Conservation (phyloP, 2,113 vertebrate genomes). For the Istiophorus platypterus region DNA sequence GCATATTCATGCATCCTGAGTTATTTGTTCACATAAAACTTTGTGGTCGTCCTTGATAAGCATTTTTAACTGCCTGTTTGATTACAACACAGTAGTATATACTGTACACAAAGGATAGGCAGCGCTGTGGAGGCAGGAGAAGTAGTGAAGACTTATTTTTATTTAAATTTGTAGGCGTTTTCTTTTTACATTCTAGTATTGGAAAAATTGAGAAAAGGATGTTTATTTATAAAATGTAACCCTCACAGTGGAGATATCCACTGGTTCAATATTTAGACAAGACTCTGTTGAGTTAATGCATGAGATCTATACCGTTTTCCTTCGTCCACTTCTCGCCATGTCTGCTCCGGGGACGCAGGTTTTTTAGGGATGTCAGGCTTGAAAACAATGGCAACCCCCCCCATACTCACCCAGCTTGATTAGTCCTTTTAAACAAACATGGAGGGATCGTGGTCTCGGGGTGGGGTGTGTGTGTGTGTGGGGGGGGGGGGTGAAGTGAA, state of each 20-base stretch:
- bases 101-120: constrained; percentile 14
- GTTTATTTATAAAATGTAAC: background rate
- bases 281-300: constrained; percentile 1
- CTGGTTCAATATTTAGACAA: background rate
- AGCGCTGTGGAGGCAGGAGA: background rate
- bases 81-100: constrained; percentile 44
- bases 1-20: constrained; percentile 73
- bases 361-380: background rate
- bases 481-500: background rate
- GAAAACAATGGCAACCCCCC: constrained; percentile 10
- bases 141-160: background rate
- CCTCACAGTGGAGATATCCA: constrained; percentile 5
- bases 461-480: no score
- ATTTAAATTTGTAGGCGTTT: constrained; percentile 17
- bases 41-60: constrained; percentile 75
- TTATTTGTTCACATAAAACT: constrained; percentile 76
- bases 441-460: constrained; percentile 15
- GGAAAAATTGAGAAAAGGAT: background rate
- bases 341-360: constrained; percentile 12
- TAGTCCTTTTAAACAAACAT: constrained; percentile 46
- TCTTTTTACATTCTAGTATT: background rate
- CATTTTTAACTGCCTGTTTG: constrained; percentile 67
- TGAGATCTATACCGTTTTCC: background rate
- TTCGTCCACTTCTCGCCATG: background rate
- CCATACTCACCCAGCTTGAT: constrained; percentile 4